Evolutionary conservation across 1,140 invertebrate species (phyloP), one percentile per base, ranked within the genome.

Genomic region (Zaprionus africanus): DNA sequence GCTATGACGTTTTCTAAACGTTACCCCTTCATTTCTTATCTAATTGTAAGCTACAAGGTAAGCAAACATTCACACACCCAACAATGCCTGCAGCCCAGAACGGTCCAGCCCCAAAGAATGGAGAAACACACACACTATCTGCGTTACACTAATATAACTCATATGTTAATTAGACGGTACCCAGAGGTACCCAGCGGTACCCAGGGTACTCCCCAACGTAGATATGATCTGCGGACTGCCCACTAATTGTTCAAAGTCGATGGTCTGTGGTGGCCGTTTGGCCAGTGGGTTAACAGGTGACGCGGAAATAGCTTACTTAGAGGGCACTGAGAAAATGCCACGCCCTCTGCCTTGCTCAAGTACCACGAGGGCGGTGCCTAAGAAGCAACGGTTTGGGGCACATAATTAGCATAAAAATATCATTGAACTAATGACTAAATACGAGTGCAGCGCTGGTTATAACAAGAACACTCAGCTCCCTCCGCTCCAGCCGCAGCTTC

Each of bases 281-380:
- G 76, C 59, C 41, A 61, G 65, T 87, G 78, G 84, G 84, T 87
- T 87, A 87, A 84, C 84, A 87, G 84, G 85, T 87, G 84, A 88
- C 70, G 81, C 66, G 67, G 77, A 76, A 78, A 71, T 69, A 38
- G 57, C 76, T 81, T 58, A 75, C 51, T 80, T 78, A 76, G 38
- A 53, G 41, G 49, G 66, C 31, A 28, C 36, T 63, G 38, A 62
- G 64, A 75, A 71, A 75, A 71, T 77, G 22, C 43, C 80, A 79
- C 85, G 85, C 84, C 85, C 67, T n/a, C 13, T 13, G 15, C 5
- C 41, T 51, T 2, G 26, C 24, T 62, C 9, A 61, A 46, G 12
- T 31, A 31, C 28, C 0, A 31, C 28, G 7, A 31, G 6, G 26
- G 24, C 24, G 24, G 3, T 31, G n/a, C 5, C 43, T 51, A 70